phyloP scores from a whole-genome alignment of 1,140 invertebrate genomes.

The Lordiphosa collinella region DNA sequence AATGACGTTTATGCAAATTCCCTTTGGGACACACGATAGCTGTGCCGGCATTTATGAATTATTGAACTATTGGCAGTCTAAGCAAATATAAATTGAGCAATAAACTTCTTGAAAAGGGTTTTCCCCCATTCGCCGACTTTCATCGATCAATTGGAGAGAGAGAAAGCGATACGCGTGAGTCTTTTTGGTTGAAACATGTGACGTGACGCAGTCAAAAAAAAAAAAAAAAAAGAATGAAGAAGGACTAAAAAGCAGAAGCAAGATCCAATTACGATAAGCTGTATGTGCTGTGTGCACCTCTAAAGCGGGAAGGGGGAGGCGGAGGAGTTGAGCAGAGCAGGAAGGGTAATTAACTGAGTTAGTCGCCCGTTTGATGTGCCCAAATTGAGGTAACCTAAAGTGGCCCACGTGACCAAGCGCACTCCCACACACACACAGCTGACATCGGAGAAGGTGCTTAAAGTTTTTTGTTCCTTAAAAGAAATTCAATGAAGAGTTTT shows the following conservation, averaged over 20 bases:
- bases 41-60: constrained; percentile 52
- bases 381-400: constrained; percentile 42
- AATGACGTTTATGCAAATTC: constrained; percentile 64
- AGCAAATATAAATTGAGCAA: constrained; percentile 74
- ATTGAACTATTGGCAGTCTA: constrained; percentile 75
- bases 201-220: constrained; percentile 63
- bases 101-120: constrained; percentile 36
- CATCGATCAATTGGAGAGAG: background rate
- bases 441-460: constrained; percentile 29
- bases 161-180: constrained; percentile 63
- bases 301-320: background rate
- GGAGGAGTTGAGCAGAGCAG: background rate
- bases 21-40: constrained; percentile 39
- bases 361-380: constrained; percentile 64
- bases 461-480: no score
- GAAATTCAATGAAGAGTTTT: no score
- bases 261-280: constrained; percentile 58
- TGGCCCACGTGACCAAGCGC: constrained; percentile 23
- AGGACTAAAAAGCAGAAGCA: background rate
- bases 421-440: constrained; percentile 23
- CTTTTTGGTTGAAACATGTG: constrained; percentile 41
- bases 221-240: constrained; percentile 5
- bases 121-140: background rate
- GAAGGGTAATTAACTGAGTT: constrained; percentile 48
- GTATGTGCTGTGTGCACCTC: no score